A percentile compares a stretch with the other conserved stretches of the same genome.
Evolutionary conservation across 2,888 invertebrate genomes (phyloP).

Genomic region (Pristionchus entomophagus): DNA sequence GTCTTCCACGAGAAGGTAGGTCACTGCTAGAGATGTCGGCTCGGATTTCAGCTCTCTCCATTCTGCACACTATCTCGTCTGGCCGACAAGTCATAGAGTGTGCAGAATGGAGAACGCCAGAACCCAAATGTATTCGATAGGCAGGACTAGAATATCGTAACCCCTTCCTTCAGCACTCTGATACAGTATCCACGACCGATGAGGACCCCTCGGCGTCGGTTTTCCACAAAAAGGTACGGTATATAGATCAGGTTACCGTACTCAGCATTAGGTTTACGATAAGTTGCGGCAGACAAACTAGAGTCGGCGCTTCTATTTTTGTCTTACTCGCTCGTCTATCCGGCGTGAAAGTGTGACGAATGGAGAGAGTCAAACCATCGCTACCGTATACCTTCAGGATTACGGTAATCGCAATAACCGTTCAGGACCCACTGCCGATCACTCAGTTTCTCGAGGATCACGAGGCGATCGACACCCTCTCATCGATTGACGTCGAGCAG

Average conservation of each 20-base stretch:
- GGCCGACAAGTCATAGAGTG: too few relatives aligned
- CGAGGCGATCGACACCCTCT: not conserved
- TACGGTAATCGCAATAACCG: not conserved
- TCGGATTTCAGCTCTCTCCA: too few relatives aligned
- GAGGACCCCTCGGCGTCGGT: not conserved
- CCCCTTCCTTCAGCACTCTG: not conserved
- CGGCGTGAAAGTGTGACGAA: too few relatives aligned
- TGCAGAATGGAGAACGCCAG: too few relatives aligned
- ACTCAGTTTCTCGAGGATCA: slow-evolving; percentile 2
- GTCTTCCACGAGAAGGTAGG: not conserved
- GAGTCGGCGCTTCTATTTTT: too few relatives aligned
- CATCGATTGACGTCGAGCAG: slow-evolving; percentile 22
- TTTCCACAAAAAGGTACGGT: slow-evolving; percentile 10
- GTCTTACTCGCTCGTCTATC: too few relatives aligned
- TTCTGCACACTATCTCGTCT: too few relatives aligned
- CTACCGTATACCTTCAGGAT: not conserved
- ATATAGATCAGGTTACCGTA: not conserved
- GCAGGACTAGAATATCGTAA: not conserved
- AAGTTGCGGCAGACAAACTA: too few relatives aligned
- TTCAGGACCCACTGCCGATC: slow-evolving; percentile 23
- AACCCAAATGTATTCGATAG: not conserved
- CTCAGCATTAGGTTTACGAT: too few relatives aligned
- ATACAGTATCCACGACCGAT: not conserved
- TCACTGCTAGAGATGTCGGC: too few relatives aligned
- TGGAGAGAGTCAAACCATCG: too few relatives aligned